Evolutionary conservation across 2,113 vertebrate genomes (phyloP).

Genomic region (Eira barbara): DNA sequence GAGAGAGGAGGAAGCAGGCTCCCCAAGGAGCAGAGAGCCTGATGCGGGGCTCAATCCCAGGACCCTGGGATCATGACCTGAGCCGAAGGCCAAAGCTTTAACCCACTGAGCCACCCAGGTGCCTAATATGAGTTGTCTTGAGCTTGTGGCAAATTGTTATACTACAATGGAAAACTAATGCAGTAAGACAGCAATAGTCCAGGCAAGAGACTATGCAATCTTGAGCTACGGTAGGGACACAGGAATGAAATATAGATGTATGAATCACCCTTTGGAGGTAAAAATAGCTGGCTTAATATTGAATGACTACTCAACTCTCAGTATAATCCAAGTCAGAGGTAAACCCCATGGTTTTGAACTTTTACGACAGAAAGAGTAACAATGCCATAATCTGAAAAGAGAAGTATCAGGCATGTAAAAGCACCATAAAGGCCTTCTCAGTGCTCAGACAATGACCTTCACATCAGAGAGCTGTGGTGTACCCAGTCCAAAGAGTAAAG

Average conservation of each 20-base stretch:
- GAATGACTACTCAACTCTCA: background rate
- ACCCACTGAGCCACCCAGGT: too few species aligned
- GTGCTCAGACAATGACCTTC: background rate
- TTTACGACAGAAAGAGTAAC: background rate
- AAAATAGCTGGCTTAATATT: background rate
- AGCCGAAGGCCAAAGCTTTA: too few species aligned
- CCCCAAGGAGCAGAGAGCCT: too few species aligned
- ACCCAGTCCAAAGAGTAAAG: background rate
- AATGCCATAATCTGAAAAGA: background rate
- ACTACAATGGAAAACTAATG: background rate
- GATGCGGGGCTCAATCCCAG: too few species aligned
- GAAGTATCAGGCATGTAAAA: background rate
- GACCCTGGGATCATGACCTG: too few species aligned
- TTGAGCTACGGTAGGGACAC: background rate
- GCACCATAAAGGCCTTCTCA: background rate
- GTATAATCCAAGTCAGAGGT: background rate
- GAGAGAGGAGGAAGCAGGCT: too few species aligned
- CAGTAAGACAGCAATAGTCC: background rate
- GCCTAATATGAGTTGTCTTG: background rate
- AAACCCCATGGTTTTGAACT: background rate
- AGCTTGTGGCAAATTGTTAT: background rate
- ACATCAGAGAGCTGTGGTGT: background rate
- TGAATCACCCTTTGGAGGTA: background rate
- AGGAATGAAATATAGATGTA: too few species aligned
- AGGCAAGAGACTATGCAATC: background rate